Evolutionary conservation across 2,113 vertebrate genomes (phyloP).

Genomic region (Dasyurus viverrinus): DNA sequence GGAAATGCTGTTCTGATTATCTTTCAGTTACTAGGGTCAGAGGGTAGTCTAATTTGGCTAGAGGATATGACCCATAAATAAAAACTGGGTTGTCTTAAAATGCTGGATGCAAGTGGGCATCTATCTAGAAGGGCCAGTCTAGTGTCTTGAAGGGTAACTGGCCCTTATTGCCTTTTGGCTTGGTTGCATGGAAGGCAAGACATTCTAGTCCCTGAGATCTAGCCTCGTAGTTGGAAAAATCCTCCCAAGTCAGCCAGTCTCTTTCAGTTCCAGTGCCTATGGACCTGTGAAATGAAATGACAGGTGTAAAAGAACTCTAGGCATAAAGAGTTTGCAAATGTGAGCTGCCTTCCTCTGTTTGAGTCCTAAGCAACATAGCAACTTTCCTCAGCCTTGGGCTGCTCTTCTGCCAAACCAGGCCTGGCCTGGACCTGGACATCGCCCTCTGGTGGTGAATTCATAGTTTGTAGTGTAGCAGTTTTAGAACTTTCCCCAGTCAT

Average conservation of each 20-base stretch:
- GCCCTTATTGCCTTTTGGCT: neutral
- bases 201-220: neutral
- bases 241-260: neutral
- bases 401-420: neutral
- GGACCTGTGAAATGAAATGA: neutral
- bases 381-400: neutral
- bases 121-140: neutral
- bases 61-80: neutral
- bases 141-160: neutral
- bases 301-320: neutral
- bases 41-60: neutral
- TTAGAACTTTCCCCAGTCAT: neutral
- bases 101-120: too few relatives aligned
- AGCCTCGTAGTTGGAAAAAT: neutral
- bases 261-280: neutral
- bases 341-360: neutral
- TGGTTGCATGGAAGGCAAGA: neutral
- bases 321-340: neutral
- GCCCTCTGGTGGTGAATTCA: neutral
- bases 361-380: neutral
- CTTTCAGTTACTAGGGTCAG: neutral
- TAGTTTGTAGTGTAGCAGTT: neutral
- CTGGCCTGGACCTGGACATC: neutral
- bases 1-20: neutral
- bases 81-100: neutral